phyloP scores from a whole-genome alignment of 2,888 invertebrate species.

The Lasioglossum malachurum region DNA sequence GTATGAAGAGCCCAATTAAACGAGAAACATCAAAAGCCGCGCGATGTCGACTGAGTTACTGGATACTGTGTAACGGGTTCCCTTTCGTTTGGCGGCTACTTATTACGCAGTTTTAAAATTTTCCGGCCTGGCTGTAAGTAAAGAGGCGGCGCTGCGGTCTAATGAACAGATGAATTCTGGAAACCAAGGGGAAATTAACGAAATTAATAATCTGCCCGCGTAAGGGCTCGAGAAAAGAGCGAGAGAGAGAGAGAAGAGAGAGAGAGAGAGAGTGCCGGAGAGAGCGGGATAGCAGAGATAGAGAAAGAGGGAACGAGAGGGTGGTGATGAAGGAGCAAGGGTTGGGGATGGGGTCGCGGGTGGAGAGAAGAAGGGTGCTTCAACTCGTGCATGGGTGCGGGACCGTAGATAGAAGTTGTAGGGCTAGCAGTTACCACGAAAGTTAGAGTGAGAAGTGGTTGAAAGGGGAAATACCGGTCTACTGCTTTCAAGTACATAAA shows the following conservation, averaged over 20 bases:
- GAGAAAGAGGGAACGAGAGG: neutral
- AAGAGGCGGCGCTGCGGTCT: constrained; percentile 32
- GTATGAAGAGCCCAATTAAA: constrained; percentile 23
- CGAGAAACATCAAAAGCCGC: constrained; percentile 17
- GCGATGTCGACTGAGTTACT: constrained; percentile 3
- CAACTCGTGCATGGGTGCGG: constrained; percentile 39
- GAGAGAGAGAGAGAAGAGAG: constrained; percentile 14
- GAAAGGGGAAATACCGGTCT: constrained; percentile 50
- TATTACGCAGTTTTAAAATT: constrained; percentile 52
- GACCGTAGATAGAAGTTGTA: constrained; percentile 46
- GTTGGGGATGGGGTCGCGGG: neutral
- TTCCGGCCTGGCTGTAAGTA: constrained; percentile 21
- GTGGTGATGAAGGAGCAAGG: neutral
- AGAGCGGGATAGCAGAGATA: too few relatives aligned
- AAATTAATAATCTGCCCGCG: constrained; percentile 74
- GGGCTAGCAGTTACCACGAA: constrained; percentile 49
- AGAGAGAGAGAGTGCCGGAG: neutral
- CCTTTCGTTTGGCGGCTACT: constrained; percentile 26
- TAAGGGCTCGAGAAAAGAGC: constrained; percentile 16
- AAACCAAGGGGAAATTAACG: constrained; percentile 69
- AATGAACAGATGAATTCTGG: constrained; percentile 61
- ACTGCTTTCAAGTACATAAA: constrained; percentile 58
- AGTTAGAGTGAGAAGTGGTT: constrained; percentile 47
- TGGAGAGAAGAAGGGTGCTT: constrained; percentile 48
- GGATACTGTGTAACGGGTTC: neutral